Percentiles rank a stretch among this genome's conserved stretches.
Evolutionary conservation across 2,888 invertebrate genomes (phyloP).

Genomic region (Plusia festucae): DNA sequence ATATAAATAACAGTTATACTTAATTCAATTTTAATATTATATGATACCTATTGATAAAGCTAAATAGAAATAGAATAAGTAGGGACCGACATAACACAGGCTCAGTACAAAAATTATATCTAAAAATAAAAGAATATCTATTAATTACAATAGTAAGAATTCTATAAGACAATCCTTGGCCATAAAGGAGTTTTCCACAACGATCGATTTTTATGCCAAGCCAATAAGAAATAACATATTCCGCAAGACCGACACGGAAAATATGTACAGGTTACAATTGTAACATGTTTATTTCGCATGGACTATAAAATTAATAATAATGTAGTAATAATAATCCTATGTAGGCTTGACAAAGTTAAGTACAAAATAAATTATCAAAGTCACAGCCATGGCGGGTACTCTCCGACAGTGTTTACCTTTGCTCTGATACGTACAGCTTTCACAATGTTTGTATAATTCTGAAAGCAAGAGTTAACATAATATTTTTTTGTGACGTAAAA

Average conservation of each 20-base stretch:
- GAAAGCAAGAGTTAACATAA: background rate
- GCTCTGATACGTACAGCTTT: background rate
- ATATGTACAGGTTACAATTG: background rate
- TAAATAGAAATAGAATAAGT: too few relatives aligned
- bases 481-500: background rate
- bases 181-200: background rate
- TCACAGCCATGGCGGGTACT: background rate
- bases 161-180: background rate
- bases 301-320: background rate
- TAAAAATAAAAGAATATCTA: too few relatives aligned
- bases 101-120: too few relatives aligned
- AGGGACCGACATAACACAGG: too few relatives aligned
- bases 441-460: conserved; percentile 1
- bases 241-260: background rate
- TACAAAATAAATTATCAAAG: conserved; percentile 4
- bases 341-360: conserved; percentile 1
- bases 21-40: too few relatives aligned
- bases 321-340: too few relatives aligned
- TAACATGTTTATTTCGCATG: background rate
- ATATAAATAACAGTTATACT: too few relatives aligned
- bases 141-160: too few relatives aligned
- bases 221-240: background rate
- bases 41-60: too few relatives aligned
- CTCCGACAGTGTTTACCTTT: background rate
- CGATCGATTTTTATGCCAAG: background rate